Base-by-base conservation (phyloP, 2,113 vertebrate species). In the Rattus rattus region DNA sequence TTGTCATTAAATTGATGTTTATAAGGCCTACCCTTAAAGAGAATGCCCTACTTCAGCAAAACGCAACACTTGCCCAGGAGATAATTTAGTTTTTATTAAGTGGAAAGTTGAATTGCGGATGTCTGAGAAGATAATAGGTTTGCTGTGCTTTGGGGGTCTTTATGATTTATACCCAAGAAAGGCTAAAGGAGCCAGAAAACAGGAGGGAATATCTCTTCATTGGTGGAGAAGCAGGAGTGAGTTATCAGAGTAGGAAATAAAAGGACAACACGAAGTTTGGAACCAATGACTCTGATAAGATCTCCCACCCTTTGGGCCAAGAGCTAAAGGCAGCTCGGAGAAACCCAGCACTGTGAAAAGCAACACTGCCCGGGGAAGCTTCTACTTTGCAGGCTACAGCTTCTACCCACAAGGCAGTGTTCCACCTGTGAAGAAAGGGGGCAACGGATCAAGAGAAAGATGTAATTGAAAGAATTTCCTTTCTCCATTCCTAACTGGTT, bases 21-120 rank as follows among this genome's bases (percentile, higher is more conserved):
- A 77, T 76, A 94, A 93, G 97, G 97, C 96, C 97, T 98, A 95
- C 3, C 96, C 72, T 65, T 96, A 97, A 97, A 97, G 97, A 95
- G 92, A 96, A 54, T 94, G 96, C 98, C 98, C 75, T 90, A 92
- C 30, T 92, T 95, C 84, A 95, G 92, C 54, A 88, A 97, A 95
- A 88, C 97, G 96, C 89, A 88, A 77, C 98, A 87, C 97, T 96
- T 91, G 13, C 61, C 88, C 63, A 85, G 96, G 72, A 97, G 80
- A 47, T 96, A 94, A 96, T 63, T 88, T 94, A 90, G 84, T 83
- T 88, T 95, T 94, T 12, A 92, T 39, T 61, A 96, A 97, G 96
- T 97, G 96, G 96, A 97, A 86, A 98, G 95, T 96, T 97, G 94
- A 96, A 26, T 77, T 89, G n/a, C 76, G 80, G 54, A 65, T 87